phyloP scores from a whole-genome alignment of 2,797 vertebrate species.

The Petrocephalus schoutedeni region DNA sequence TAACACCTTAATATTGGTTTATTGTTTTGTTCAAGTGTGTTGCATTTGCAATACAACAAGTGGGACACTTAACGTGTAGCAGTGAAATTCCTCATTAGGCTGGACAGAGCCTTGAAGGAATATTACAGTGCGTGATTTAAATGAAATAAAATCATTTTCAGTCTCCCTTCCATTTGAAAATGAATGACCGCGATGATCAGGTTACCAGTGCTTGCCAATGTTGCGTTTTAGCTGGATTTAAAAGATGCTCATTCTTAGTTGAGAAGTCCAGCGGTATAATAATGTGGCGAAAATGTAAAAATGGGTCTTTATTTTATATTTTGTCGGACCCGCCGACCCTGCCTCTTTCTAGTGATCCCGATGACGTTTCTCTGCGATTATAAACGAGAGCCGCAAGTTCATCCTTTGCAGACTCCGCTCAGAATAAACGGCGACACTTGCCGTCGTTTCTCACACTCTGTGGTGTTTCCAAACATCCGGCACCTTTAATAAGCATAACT shows the following conservation, averaged over 20 bases:
- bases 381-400: background rate
- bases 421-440: background rate
- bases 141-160: background rate
- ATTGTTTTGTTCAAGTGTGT: too few relatives aligned
- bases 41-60: too few relatives aligned
- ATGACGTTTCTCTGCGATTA: background rate
- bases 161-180: background rate
- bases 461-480: background rate
- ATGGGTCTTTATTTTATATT: background rate
- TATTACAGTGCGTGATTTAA: background rate
- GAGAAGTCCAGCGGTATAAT: background rate
- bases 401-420: background rate
- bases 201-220: background rate
- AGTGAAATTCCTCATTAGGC: background rate
- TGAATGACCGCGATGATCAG: background rate
- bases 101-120: background rate
- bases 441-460: background rate
- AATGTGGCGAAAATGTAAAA: background rate
- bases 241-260: background rate
- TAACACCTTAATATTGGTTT: too few relatives aligned
- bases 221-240: background rate
- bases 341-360: background rate
- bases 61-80: background rate
- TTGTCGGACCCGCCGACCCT: background rate
- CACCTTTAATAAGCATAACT: background rate